Conservation (phyloP, 1,140 invertebrate genomes). For the Drosophila orosa region DNA sequence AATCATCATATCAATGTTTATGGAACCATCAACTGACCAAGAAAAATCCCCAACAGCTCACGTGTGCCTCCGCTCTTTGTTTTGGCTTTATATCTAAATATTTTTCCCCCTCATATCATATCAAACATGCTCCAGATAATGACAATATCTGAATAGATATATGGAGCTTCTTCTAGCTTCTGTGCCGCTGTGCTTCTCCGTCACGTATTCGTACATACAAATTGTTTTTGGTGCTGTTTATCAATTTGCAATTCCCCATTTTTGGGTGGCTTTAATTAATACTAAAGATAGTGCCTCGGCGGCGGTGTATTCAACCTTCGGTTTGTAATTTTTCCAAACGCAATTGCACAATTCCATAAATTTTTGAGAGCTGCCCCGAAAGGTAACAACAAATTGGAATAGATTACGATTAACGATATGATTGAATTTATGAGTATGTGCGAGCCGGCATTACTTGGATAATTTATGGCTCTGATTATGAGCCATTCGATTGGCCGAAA, state of each 20-base stretch:
- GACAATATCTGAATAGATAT: constrained; percentile 51
- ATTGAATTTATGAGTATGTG: constrained; percentile 65
- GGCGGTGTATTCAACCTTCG: constrained; percentile 57
- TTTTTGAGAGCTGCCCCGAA: constrained; percentile 45
- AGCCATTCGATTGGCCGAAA: constrained; percentile 34
- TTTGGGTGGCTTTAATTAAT: constrained; percentile 74
- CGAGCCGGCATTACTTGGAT: constrained; percentile 35
- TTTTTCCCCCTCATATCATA: constrained; percentile 8
- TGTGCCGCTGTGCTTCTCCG: constrained; percentile 13
- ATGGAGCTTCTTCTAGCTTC: constrained; percentile 37
- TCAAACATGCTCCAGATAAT: constrained; percentile 31
- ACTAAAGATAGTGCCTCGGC: constrained; percentile 68
- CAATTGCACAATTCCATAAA: constrained; percentile 70
- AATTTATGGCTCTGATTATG: constrained; percentile 64
- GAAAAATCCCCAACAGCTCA: constrained; percentile 17
- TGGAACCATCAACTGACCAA: constrained; percentile 12
- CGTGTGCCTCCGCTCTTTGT: constrained; percentile 33
- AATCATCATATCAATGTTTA: constrained; percentile 31
- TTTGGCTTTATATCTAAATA: constrained; percentile 16
- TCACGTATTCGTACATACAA: constrained; percentile 53
- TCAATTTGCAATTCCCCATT: constrained; percentile 79
- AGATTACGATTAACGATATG: constrained; percentile 69
- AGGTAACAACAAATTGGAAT: constrained; percentile 66
- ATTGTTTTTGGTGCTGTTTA: constrained; percentile 63
- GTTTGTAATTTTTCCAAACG: constrained; percentile 56